Base-by-base conservation (phyloP, 2,113 vertebrate species). In the Scortum barcoo region DNA sequence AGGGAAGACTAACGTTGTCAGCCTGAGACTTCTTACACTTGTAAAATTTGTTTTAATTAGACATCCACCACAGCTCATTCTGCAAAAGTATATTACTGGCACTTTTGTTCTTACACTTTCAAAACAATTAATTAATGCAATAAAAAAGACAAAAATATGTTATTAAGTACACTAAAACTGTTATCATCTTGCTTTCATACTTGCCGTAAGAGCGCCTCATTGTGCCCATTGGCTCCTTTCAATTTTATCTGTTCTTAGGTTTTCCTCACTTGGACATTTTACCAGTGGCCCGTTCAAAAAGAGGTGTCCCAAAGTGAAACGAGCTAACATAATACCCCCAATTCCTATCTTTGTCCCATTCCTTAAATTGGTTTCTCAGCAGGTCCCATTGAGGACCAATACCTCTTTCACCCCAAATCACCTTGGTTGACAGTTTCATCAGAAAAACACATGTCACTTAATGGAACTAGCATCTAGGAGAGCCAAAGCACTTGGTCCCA, bases 341-440 rank as follows among this genome's bases (percentile, higher is more conserved):
- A 46, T 66, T 40, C 20, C 63, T 33, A 42, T 71, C 57, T 70
- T n/a, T 46, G 26, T 82, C 46, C 70, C 30, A 57, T 60, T 61
- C 24, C 33, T 54, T 67, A 68, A 79, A 85, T 83, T 80, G 61
- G 67, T 80, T 85, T 88, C 61, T 80, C 83, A 72, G 60, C 62
- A 62, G 71, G 26, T 73, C 26, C 30, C 48, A 58, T 57, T 77
- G 48, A 71, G 69, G 40, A 65, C 54, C 26, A 44, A 38, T 30
- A 58, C 19, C n/a, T 63, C 13, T 65, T 51, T 82, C 60, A 79
- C 38, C 24, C 46, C 7, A 50, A 83, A 63, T 69, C 72, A 73
- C 56, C 48, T 24, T 26, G 30, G 54, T 51, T 85, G 66, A 85
- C 78, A 85, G 70, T 82, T 82, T 68, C 60, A 82, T 85, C 66